A percentile compares a stretch with the other conserved stretches of the same genome.
Evolutionary conservation across 2,888 invertebrate genomes (phyloP).

Genomic region (Hartigia nigra): DNA sequence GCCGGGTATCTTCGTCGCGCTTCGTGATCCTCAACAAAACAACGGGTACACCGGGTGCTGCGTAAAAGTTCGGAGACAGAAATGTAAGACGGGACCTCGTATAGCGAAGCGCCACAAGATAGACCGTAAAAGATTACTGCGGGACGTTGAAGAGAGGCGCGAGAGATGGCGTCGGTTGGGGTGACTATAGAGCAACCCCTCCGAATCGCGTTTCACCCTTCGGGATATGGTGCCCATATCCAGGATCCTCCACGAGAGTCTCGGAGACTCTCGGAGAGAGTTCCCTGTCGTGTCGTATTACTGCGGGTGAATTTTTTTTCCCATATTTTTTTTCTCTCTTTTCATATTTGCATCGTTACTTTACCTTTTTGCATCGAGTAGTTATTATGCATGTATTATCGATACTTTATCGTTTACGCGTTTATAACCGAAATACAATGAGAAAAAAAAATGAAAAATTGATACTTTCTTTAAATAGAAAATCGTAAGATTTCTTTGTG

Average conservation of each 20-base stretch:
- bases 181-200: slow-evolving; percentile 12
- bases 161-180: not conserved
- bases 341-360: slow-evolving; percentile 35
- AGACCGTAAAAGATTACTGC: slow-evolving; percentile 58
- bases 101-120: slow-evolving; percentile 47
- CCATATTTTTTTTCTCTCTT: slow-evolving; percentile 18
- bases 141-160: slow-evolving; percentile 36
- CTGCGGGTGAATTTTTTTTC: slow-evolving; percentile 46
- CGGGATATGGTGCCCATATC: slow-evolving; percentile 21
- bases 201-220: slow-evolving; percentile 14
- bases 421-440: not conserved
- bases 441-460: not conserved
- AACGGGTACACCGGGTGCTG: not conserved
- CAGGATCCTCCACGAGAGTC: slow-evolving; percentile 13
- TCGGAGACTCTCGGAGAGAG: not conserved
- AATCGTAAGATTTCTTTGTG: not conserved
- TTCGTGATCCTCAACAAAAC: not conserved
- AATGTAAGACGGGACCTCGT: slow-evolving; percentile 25
- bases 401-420: slow-evolving; percentile 37
- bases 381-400: slow-evolving; percentile 56
- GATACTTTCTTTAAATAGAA: not conserved
- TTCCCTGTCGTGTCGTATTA: slow-evolving; percentile 58
- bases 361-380: slow-evolving; percentile 38
- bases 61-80: not conserved
- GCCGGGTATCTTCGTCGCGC: not conserved